A percentile compares a stretch with the other conserved stretches of the same genome.
Conservation (phyloP, 1,140 invertebrate species). For the Arctopsyche grandis region DNA sequence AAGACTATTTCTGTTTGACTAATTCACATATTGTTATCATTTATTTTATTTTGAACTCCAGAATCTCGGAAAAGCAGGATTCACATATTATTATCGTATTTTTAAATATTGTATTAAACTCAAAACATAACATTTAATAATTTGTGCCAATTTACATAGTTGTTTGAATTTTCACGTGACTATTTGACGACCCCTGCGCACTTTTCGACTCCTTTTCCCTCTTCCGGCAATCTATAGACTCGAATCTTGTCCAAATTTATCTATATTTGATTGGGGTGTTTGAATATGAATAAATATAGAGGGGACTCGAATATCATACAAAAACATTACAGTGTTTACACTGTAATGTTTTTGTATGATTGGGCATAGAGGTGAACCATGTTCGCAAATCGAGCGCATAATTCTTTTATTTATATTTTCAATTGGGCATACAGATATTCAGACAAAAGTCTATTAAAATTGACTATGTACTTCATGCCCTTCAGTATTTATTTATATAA, state of each 20-base stretch:
- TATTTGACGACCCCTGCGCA: background rate
- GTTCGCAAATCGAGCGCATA: background rate
- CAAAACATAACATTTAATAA: too few species aligned
- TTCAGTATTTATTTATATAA: background rate
- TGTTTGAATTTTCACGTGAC: background rate
- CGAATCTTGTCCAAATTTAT: slow-evolving; percentile 19
- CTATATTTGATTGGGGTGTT: slow-evolving; percentile 26
- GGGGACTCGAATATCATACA: slow-evolving; percentile 5
- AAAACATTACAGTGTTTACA: slow-evolving; percentile 32
- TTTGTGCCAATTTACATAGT: background rate
- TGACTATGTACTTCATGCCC: background rate
- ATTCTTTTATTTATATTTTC: slow-evolving; percentile 1
- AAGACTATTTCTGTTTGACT: too few species aligned
- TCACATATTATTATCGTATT: too few species aligned
- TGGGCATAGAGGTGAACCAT: background rate
- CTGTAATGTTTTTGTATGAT: too few species aligned
- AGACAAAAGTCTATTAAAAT: background rate
- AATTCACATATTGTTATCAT: too few species aligned
- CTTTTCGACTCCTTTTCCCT: background rate
- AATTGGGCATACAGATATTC: too few species aligned
- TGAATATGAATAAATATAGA: background rate
- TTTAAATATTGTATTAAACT: too few species aligned
- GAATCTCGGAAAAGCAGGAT: too few species aligned
- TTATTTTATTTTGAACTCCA: too few species aligned
- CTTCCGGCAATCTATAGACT: background rate